These are phyloP conservation scores for Paratilapia polleni DNA, from an alignment of 2,113 vertebrate species.

Conservation along the genomic window DNA sequence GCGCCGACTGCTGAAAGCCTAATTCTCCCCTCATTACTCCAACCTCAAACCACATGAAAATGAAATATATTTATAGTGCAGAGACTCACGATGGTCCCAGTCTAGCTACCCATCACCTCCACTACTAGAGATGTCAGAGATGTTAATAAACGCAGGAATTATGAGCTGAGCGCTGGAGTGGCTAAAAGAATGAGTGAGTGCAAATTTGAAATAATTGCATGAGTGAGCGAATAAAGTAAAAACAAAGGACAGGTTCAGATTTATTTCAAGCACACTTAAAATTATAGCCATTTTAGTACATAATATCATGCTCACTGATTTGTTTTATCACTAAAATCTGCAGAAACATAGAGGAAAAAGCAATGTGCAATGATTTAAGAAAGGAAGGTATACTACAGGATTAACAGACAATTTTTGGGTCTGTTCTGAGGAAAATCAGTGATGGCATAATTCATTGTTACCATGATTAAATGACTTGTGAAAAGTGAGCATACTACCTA, in stretches of 20 bases:
- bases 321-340: no score
- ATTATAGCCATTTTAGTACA: no score
- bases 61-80: conserved; percentile 29
- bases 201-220: background rate
- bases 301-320: no score
- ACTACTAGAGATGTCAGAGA: conserved; percentile 15
- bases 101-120: background rate
- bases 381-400: no score
- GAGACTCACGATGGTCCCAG: conserved; percentile 2
- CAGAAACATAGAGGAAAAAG: no score
- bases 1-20: conserved; percentile 22
- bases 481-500: no score
- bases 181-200: background rate
- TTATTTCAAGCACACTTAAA: no score
- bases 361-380: no score
- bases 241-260: background rate
- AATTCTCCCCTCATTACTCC: conserved; percentile 32
- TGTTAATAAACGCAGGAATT: conserved; percentile 22
- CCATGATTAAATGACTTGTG: no score
- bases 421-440: no score
- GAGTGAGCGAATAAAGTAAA: background rate
- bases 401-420: no score
- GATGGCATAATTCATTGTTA: no score
- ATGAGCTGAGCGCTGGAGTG: background rate
- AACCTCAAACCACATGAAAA: conserved; percentile 55